These are phyloP conservation scores for Rhopalosiphum maidis DNA, from an alignment of 1,140 invertebrate species.

Conservation along the genomic window DNA sequence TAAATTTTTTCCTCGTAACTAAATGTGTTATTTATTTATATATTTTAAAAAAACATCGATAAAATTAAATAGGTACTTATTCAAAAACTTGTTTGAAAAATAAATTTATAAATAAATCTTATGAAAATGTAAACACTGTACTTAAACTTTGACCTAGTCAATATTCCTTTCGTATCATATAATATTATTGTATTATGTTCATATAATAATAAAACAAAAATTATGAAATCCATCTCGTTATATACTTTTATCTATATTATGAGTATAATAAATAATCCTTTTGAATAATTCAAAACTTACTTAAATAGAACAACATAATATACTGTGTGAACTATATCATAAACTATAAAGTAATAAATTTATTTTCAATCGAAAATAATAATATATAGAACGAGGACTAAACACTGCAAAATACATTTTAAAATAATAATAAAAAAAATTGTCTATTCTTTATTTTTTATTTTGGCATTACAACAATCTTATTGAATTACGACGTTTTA, in stretches of 20 bases:
- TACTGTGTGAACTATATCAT: background rate
- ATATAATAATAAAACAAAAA: background rate
- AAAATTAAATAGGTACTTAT: background rate
- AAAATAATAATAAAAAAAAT: background rate
- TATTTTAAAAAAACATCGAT: background rate
- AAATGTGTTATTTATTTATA: background rate
- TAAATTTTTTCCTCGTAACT: background rate
- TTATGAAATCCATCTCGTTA: background rate
- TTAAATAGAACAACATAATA: background rate
- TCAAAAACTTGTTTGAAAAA: background rate
- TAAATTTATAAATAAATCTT: background rate
- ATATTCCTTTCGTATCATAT: background rate
- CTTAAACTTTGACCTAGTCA: background rate
- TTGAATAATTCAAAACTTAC: constrained; percentile 33
- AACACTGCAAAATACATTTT: background rate
- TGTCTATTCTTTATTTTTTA: background rate
- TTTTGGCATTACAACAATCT: background rate
- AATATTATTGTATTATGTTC: background rate
- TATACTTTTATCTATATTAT: background rate
- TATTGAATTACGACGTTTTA: background rate
- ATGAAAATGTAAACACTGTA: background rate
- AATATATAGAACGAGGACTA: constrained; percentile 10
- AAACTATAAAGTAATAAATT: background rate
- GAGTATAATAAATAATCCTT: constrained; percentile 22
- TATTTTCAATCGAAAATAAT: background rate